phyloP scores from a whole-genome alignment of 2,113 vertebrate species.

The Nicator chloris region DNA sequence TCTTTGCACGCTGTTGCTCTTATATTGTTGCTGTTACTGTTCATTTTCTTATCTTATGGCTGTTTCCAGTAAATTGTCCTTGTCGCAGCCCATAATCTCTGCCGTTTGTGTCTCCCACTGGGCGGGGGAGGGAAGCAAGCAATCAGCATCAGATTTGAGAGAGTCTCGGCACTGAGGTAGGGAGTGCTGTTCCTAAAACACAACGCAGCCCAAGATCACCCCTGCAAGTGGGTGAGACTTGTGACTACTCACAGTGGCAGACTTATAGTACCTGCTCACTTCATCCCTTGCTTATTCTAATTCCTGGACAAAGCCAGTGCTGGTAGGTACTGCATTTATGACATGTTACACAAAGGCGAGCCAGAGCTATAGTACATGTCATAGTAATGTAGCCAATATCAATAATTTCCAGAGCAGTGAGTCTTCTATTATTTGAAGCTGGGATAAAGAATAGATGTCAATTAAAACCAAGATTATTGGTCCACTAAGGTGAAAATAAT shows the following conservation, averaged over 20 bases:
- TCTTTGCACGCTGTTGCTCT: background rate
- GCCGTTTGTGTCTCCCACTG: background rate
- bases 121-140: background rate
- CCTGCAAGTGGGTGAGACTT: background rate
- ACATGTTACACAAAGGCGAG: background rate
- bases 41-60: background rate
- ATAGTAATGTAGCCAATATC: background rate
- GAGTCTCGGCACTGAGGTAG: background rate
- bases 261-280: background rate
- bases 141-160: background rate
- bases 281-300: background rate
- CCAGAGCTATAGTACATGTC: background rate
- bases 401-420: background rate
- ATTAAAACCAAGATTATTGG: background rate
- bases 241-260: background rate
- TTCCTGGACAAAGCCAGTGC: background rate
- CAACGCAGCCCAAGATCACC: background rate
- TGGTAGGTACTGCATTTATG: background rate
- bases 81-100: background rate
- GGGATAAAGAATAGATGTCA: background rate
- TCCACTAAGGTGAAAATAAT: background rate
- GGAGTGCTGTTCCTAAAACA: background rate
- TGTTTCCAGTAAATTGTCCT: background rate
- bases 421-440: background rate
- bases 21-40: background rate